phyloP scores from a whole-genome alignment of 2,113 vertebrate genomes.

The Numenius arquata region DNA sequence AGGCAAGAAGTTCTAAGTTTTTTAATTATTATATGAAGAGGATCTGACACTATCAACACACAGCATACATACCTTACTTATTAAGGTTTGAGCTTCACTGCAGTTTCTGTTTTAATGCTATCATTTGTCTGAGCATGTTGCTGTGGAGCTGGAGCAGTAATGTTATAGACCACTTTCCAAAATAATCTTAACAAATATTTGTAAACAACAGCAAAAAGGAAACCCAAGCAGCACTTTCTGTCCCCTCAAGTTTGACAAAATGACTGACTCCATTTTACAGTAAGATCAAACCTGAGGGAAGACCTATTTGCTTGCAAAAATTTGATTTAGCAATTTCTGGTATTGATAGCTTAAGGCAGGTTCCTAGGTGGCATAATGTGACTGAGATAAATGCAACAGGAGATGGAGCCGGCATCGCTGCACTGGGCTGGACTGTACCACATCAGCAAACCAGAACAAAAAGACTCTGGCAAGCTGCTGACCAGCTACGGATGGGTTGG shows the following conservation, averaged over 20 bases:
- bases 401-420: background rate
- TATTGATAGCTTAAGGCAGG: background rate
- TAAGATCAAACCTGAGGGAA: background rate
- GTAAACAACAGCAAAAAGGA: background rate
- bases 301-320: background rate
- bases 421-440: background rate
- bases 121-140: background rate
- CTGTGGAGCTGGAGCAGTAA: background rate
- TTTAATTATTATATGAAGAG: background rate
- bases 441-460: background rate
- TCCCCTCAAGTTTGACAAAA: background rate
- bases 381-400: background rate
- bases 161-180: background rate
- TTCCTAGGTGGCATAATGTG: background rate
- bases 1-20: background rate
- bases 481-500: background rate
- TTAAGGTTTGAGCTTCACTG: background rate
- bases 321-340: background rate
- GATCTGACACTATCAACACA: background rate
- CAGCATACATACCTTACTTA: background rate
- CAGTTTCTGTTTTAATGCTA: background rate
- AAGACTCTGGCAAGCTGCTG: background rate
- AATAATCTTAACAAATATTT: background rate
- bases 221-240: background rate
- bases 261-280: background rate